phyloP scores from a whole-genome alignment of 2,113 vertebrate species.

The Ardeotis arabs region DNA sequence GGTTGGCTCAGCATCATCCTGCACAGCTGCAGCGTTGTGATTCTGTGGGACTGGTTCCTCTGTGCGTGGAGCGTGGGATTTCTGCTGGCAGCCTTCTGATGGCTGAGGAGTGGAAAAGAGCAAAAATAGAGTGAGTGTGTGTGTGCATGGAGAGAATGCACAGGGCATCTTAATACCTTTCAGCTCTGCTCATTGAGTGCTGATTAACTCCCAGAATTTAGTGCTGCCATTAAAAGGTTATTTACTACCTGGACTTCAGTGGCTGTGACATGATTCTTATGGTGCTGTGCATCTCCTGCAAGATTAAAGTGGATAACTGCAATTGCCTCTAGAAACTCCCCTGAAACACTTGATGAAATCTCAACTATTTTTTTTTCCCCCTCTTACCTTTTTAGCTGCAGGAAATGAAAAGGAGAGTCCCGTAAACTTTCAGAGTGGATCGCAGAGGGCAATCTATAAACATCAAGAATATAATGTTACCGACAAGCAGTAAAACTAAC shows the following conservation, averaged over 20 bases:
- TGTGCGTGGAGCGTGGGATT: rapidly evolving
- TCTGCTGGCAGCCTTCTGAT: neutral
- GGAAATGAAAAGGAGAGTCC: constrained; percentile 39
- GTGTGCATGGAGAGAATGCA: neutral
- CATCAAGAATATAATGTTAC: constrained; percentile 47
- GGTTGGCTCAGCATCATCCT: neutral
- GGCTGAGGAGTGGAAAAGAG: neutral
- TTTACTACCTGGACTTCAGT: constrained; percentile 6
- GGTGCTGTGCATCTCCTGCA: neutral
- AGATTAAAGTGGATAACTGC: constrained; percentile 22
- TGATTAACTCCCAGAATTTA: constrained; percentile 50
- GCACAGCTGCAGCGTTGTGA: rapidly evolving
- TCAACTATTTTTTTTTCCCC: neutral
- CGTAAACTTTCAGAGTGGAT: constrained; percentile 41
- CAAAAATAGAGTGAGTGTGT: too few species aligned
- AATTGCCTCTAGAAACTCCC: neutral
- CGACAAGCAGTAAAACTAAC: constrained; percentile 52
- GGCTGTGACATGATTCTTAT: neutral
- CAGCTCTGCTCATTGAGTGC: constrained; percentile 3
- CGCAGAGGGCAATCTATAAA: constrained; percentile 24
- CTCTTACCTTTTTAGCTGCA: constrained; percentile 4
- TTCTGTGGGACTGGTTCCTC: neutral
- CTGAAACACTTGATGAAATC: constrained; percentile 37
- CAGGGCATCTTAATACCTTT: neutral
- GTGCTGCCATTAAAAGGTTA: constrained; percentile 31